phyloP scores from a whole-genome alignment of 2,113 vertebrate genomes.

The Laticauda laticaudata region DNA sequence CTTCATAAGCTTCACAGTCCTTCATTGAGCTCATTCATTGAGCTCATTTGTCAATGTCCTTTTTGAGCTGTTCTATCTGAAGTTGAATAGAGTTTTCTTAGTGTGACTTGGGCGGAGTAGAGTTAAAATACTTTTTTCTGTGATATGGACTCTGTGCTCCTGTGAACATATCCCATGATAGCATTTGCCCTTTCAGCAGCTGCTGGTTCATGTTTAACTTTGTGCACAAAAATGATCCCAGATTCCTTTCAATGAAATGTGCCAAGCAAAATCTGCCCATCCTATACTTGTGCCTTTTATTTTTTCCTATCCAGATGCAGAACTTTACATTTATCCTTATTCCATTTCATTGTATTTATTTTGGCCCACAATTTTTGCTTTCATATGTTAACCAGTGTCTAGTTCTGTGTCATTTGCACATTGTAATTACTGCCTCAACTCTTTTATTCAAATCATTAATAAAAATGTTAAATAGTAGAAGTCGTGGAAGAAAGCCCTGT shows the following conservation, averaged over 20 bases:
- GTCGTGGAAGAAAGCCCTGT: neutral
- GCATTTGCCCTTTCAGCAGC: neutral
- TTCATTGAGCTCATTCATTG: neutral
- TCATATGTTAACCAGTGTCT: neutral
- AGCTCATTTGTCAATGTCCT: neutral
- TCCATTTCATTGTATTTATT: neutral
- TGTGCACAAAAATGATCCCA: neutral
- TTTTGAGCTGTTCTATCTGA: neutral
- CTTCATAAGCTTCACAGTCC: neutral
- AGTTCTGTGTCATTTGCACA: neutral
- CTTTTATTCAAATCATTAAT: neutral
- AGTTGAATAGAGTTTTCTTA: neutral
- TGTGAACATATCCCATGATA: neutral
- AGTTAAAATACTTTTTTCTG: neutral
- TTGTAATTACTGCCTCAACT: neutral
- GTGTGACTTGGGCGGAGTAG: neutral
- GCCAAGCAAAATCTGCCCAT: neutral
- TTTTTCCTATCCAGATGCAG: neutral
- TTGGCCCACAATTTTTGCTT: neutral
- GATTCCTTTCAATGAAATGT: neutral
- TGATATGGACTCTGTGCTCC: neutral
- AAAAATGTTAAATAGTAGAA: neutral
- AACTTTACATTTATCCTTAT: neutral
- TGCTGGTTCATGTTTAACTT: neutral
- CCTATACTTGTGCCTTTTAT: neutral